These are phyloP conservation scores for Procambarus clarkii DNA, from an alignment of 1,140 invertebrate genomes.

Conservation along the genomic window DNA sequence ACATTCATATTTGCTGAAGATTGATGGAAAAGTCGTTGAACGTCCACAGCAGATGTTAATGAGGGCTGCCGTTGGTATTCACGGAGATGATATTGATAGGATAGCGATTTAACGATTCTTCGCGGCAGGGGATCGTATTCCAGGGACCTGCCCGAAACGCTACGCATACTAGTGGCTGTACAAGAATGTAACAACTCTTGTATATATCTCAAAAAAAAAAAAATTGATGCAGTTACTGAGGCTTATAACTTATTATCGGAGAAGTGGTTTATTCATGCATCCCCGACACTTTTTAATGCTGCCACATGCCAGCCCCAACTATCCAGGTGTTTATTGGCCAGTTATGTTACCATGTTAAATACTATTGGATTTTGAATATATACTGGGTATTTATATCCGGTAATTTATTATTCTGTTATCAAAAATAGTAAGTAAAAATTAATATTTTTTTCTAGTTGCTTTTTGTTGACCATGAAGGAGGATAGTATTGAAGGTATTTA, in stretches of 20 bases:
- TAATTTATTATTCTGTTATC: too few relatives aligned
- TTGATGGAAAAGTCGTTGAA: slow-evolving; percentile 95
- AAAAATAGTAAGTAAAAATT: too few relatives aligned
- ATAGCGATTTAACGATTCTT: too few relatives aligned
- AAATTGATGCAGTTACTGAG: slow-evolving; percentile 89
- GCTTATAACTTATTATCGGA: slow-evolving; percentile 98
- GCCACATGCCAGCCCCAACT: slow-evolving; percentile 94
- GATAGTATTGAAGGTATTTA: slow-evolving; percentile 99
- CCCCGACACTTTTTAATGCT: slow-evolving; percentile 96
- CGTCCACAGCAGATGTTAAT: slow-evolving; percentile 99
- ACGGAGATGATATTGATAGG: slow-evolving; percentile 84
- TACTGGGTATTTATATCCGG: too few relatives aligned
- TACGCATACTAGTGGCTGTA: too few relatives aligned
- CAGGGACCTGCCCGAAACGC: too few relatives aligned
- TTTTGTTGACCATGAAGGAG: slow-evolving; percentile 96
- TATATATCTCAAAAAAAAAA: too few relatives aligned
- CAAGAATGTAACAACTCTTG: too few relatives aligned
- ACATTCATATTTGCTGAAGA: slow-evolving; percentile 94
- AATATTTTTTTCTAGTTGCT: slow-evolving; percentile 84
- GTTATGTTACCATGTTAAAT: too few relatives aligned
- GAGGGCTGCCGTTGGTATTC: slow-evolving; percentile 97
- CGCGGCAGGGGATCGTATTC: too few relatives aligned
- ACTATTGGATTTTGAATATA: too few relatives aligned
- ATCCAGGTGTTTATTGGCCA: slow-evolving; percentile 77
- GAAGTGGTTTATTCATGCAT: slow-evolving; percentile 98